Evolutionary conservation across 1,140 invertebrate species (phyloP).

Genomic region (Temnothorax longispinosus): DNA sequence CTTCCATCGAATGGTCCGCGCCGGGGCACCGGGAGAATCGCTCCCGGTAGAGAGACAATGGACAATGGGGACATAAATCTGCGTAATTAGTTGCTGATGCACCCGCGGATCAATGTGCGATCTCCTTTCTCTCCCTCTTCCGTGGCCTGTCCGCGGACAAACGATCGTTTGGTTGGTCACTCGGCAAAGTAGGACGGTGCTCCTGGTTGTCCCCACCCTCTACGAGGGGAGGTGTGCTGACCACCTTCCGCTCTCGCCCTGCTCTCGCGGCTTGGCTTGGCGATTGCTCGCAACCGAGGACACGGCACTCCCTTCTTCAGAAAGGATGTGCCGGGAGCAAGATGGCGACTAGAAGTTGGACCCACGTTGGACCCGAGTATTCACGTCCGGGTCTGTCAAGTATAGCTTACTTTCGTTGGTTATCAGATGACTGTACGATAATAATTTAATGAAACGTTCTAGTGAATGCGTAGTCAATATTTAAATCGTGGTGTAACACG

Average conservation of each 20-base stretch:
- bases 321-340: constrained; percentile 76
- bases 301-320: constrained; percentile 79
- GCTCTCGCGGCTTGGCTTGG: constrained; percentile 12
- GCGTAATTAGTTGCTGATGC: constrained; percentile 89
- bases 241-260: constrained; percentile 59
- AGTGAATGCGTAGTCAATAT: not conserved
- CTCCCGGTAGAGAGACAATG: constrained; percentile 85
- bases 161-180: constrained; percentile 85
- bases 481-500: not conserved
- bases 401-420: constrained; percentile 1
- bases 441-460: not conserved
- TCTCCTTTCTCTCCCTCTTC: constrained; percentile 82
- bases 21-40: constrained; percentile 61
- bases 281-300: constrained; percentile 56
- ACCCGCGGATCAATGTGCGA: constrained; percentile 85
- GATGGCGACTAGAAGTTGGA: constrained; percentile 75
- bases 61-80: constrained; percentile 90
- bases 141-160: constrained; percentile 79
- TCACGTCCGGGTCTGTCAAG: not conserved
- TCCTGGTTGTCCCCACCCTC: constrained; percentile 78
- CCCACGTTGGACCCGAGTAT: not conserved
- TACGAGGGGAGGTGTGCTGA: constrained; percentile 67
- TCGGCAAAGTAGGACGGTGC: constrained; percentile 83
- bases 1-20: constrained; percentile 72
- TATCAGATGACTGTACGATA: not conserved